Conservation (phyloP, 2,113 vertebrate genomes). For the Dicentrarchus labrax region DNA sequence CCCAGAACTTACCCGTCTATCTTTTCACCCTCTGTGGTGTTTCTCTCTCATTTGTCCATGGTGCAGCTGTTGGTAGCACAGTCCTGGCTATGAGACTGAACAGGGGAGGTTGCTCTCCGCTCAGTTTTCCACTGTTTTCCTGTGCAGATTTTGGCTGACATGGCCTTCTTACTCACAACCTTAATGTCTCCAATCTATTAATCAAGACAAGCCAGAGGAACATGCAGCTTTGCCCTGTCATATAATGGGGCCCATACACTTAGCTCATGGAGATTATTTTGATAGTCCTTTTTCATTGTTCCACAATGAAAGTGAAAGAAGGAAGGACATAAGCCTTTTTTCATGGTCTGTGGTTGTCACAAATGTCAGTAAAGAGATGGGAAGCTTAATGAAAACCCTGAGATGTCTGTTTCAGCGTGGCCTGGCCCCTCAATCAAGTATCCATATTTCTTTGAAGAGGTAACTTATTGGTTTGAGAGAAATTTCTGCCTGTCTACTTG, state of each 20-base stretch:
- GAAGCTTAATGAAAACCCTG: conserved; percentile 75
- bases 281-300: conserved; percentile 63
- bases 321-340: conserved; percentile 47
- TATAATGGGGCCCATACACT: conserved; percentile 39
- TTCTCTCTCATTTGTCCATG: conserved; percentile 15
- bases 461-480: conserved; percentile 77
- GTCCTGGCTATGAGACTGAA: conserved; percentile 18
- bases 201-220: conserved; percentile 57
- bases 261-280: conserved; percentile 50
- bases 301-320: conserved; percentile 58
- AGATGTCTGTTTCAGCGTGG: conserved; percentile 77
- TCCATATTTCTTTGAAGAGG: conserved; percentile 78
- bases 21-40: background rate
- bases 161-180: conserved; percentile 34
- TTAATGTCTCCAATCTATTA: conserved; percentile 58
- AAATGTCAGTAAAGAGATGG: conserved; percentile 74
- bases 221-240: conserved; percentile 55
- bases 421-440: conserved; percentile 68
- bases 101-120: background rate
- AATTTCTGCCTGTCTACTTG: conserved; percentile 79
- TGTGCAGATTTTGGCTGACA: conserved; percentile 35
- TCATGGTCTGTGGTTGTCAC: conserved; percentile 70
- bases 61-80: conserved; percentile 44
- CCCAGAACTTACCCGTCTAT: conserved; percentile 27
- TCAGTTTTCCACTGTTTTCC: conserved; percentile 41